Evolutionary conservation across 2,797 vertebrate genomes (phyloP), one percentile per base, ranked within the genome.

Genomic region (Thaleichthys pacificus): DNA sequence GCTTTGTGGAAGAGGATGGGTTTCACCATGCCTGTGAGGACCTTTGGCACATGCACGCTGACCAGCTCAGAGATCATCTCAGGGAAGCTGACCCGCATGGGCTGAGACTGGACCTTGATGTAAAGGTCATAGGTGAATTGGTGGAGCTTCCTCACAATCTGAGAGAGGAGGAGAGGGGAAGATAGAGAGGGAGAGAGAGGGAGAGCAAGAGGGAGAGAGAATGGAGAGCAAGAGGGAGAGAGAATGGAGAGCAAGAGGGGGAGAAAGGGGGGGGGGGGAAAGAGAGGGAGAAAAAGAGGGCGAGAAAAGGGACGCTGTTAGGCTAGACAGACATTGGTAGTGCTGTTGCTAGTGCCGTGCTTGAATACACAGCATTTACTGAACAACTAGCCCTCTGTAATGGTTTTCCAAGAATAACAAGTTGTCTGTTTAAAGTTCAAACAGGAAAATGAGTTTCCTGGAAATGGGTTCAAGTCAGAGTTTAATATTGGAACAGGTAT

Each of bases 61-160:
- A 98, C 97, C 74, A 98, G 97, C 91, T 98, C 97, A 0, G 96
- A 95, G 92, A 98, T 97, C 96, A 98, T 98, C 92, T 98, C 97
- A 0, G 96, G 97, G 86, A 96, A 98, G 91, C 93, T 95, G 89
- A 98, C 93, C 0, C 67, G 82, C 3, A 77, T 91, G 58, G 94
- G 95, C 87, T 96, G 93, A 88, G 95, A 93, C 75, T 96, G 95
- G 0, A 96, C 93, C 87, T 96, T 96, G 78, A 96, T 92, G 78
- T 95, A 94, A 60, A 97, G 94, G 84, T 98, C 96, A 61, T 97
- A 97, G 70, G 96, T 97, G 92, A 97, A 98, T 91, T 98, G 95
- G 77, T 98, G 97, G 49, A 98, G 90, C 86, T 97, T 96, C 91
- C 93, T 94, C 86, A 96, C 96, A 79, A 97, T 92, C 97, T 98